phyloP scores from a whole-genome alignment of 2,888 invertebrate species.

The Drosophila longiperda region DNA sequence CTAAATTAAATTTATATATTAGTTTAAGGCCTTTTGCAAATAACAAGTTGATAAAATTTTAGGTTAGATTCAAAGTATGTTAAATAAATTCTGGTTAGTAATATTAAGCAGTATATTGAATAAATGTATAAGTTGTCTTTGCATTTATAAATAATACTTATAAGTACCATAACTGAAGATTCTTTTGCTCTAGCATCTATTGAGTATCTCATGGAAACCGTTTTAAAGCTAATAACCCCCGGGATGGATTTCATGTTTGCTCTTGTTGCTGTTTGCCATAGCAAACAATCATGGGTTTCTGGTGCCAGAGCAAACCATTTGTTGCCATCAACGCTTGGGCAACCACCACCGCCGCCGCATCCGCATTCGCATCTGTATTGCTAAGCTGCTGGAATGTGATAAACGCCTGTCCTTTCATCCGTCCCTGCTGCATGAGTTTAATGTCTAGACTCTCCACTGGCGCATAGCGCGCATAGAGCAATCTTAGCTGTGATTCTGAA shows the following conservation, averaged over 20 bases:
- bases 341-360: constrained; percentile 86
- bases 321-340: constrained; percentile 92
- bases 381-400: constrained; percentile 86
- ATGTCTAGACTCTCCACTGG: constrained; percentile 87
- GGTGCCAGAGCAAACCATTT: constrained; percentile 94
- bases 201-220: neutral
- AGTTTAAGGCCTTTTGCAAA: neutral
- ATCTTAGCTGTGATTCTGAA: constrained; percentile 90
- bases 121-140: neutral
- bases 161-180: neutral
- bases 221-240: neutral
- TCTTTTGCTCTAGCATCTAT: neutral
- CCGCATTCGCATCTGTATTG: neutral
- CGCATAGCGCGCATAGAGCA: constrained; percentile 90
- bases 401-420: constrained; percentile 99
- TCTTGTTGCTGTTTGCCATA: constrained; percentile 87
- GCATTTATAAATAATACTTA: constrained; percentile 1
- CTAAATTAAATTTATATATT: neutral
- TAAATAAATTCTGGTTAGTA: neutral
- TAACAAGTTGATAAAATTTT: neutral
- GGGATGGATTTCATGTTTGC: neutral
- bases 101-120: neutral
- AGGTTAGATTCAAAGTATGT: neutral
- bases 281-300: constrained; percentile 96
- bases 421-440: constrained; percentile 95